Percentiles rank a stretch among this genome's conserved stretches.
phyloP scores from a whole-genome alignment of 2,113 vertebrate species.

The Microcebus lehilahytsara region DNA sequence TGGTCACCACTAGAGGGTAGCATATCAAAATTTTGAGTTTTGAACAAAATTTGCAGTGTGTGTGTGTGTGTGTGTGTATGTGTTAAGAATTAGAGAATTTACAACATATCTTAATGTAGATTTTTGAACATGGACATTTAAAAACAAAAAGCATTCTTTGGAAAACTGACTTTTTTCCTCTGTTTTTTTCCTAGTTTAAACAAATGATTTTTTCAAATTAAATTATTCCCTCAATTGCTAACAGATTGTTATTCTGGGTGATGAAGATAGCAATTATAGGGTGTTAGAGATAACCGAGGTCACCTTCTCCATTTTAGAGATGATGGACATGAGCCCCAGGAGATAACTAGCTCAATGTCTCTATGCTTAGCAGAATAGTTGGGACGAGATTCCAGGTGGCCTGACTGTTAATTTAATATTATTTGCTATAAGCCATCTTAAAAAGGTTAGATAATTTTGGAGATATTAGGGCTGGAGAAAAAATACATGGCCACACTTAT shows the following conservation, averaged over 20 bases:
- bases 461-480: background rate
- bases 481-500: background rate
- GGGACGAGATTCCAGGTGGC: background rate
- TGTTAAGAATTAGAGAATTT: background rate
- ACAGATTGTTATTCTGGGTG: background rate
- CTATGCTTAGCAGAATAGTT: background rate
- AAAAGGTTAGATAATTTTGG: background rate
- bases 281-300: background rate
- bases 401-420: background rate
- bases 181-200: background rate
- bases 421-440: background rate
- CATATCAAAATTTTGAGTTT: constrained; percentile 29
- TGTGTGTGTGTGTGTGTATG: background rate
- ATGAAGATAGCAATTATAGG: background rate
- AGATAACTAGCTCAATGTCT: background rate
- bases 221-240: background rate
- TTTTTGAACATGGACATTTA: background rate
- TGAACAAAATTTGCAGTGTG: background rate
- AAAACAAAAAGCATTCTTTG: background rate
- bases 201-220: background rate
- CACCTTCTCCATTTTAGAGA: background rate
- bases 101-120: background rate
- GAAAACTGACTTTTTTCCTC: background rate
- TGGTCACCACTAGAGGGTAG: constrained; percentile 58
- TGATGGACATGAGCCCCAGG: background rate